Conservation (phyloP, 2,888 invertebrate species). For the Diaprepes abbreviatus region DNA sequence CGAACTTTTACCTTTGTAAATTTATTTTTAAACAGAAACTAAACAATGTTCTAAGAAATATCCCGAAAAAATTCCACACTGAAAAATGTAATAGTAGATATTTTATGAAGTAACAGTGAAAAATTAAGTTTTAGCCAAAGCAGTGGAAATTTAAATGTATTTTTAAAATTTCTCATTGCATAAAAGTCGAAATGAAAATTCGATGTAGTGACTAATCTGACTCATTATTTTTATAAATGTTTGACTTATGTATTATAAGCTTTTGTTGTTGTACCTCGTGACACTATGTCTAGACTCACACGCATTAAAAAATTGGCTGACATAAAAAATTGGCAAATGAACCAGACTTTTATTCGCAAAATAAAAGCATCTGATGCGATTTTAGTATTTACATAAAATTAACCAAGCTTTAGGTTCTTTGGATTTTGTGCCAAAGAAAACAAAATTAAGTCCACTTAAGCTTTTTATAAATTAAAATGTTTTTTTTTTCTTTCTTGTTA, state of each 20-base stretch:
- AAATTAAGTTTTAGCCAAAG: too few species aligned
- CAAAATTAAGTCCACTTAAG: constrained; percentile 13
- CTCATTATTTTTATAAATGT: constrained; percentile 6
- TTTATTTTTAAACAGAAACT: too few species aligned
- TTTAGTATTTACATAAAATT: constrained; percentile 2
- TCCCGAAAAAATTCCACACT: too few species aligned
- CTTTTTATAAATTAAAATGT: background rate
- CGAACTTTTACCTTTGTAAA: too few species aligned
- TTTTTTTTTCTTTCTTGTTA: background rate
- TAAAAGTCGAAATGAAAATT: too few species aligned
- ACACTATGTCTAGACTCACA: constrained; percentile 25
- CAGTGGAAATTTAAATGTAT: too few species aligned
- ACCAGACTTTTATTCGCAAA: constrained; percentile 26
- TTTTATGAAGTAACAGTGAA: too few species aligned
- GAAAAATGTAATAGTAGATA: too few species aligned
- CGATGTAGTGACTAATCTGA: background rate
- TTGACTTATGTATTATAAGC: constrained; percentile 2
- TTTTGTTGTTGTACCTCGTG: background rate
- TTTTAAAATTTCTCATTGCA: too few species aligned
- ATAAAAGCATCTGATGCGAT: constrained; percentile 12
- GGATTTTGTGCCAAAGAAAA: constrained; percentile 10
- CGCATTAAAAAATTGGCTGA: constrained; percentile 20
- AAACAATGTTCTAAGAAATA: too few species aligned
- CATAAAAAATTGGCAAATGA: constrained; percentile 32
- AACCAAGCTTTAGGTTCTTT: constrained; percentile 2